Evolutionary conservation across 1,140 invertebrate genomes (phyloP), one percentile per base, ranked within the genome.

Genomic region (Copidosoma floridanum): DNA sequence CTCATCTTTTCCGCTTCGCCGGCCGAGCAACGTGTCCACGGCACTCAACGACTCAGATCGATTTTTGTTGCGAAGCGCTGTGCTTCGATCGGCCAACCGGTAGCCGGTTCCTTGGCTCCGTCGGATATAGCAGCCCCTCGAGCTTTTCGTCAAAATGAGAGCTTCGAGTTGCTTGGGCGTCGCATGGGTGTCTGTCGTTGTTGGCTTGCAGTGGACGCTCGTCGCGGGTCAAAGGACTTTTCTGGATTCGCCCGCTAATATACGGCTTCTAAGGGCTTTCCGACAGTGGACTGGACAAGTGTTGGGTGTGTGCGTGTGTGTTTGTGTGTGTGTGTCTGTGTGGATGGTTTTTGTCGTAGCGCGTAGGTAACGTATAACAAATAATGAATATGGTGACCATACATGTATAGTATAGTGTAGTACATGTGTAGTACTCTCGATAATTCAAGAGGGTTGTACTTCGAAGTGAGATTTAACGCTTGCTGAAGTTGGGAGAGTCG

Each of bases 191-290:
- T 12, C 23, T 12, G 0, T 48, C 44, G n/a, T 18, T 5, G 1
- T 46, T 41, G 21, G 26, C 16, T 61, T 3, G 52, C 37, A 40
- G 46, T 64, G 53, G 35, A 5, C 23, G 20, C 16, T 47, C 18
- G n/a, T 46, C 35, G 11, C 0, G 11, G 35, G 47, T 2, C 68
- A 72, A 20, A 73, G 50, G 18, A 71, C 69, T 2, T 38, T 20
- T 2, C 52, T 76, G 1, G 74, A 76, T 27, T 55, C 63, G 0
- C 61, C 67, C 0, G 10, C 44, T 10, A 73, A 69, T 48, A 29
- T 73, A 0, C 3, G 20, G 0, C 16, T 71, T 0, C 41, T 64
- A n/a, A 61, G 69, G 1, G 23, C 29, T 35, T 0, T 71, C n/a
- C 64, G 69, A 24, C 40, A 56, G 43, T 69, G 65, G n/a, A 44